Percentiles rank a stretch among this genome's conserved stretches.
phyloP scores from a whole-genome alignment of 2,888 invertebrate genomes.

The Petrolisthes manimaculis region DNA sequence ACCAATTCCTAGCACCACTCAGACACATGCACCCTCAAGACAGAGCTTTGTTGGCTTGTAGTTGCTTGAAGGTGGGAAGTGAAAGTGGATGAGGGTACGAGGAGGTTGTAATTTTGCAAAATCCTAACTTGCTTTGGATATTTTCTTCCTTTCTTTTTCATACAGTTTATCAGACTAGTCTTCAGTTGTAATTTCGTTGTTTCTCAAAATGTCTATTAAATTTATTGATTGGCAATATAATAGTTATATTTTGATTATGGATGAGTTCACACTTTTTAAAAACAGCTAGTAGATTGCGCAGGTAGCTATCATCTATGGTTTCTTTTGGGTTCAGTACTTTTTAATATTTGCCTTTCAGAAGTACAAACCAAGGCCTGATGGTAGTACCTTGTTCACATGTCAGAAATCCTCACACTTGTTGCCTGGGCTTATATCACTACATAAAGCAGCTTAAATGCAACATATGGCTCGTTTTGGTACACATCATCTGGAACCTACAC shows the following conservation, averaged over 20 bases:
- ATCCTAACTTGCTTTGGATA: constrained; percentile 12
- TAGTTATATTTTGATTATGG: too few species aligned
- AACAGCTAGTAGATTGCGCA: background rate
- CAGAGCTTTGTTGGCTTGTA: background rate
- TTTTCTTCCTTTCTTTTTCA: background rate
- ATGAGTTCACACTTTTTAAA: background rate
- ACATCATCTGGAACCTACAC: too few species aligned
- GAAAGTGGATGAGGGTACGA: too few species aligned
- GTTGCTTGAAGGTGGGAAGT: constrained; percentile 21
- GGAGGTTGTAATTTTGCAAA: background rate
- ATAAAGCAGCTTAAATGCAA: too few species aligned
- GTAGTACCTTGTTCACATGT: constrained; percentile 5
- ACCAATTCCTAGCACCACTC: constrained; percentile 24
- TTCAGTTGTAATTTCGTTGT: background rate
- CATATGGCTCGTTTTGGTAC: too few species aligned
- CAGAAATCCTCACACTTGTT: background rate
- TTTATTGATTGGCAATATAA: too few species aligned
- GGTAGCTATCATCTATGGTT: background rate
- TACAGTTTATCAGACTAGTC: background rate
- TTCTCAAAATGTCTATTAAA: background rate
- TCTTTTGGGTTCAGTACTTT: background rate
- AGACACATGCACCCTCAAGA: constrained; percentile 27
- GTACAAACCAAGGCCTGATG: constrained; percentile 43
- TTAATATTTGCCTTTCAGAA: constrained; percentile 33
- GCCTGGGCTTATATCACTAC: too few species aligned